Evolutionary conservation across 2,888 invertebrate species (phyloP).

Genomic region (Brenthis hecate): DNA sequence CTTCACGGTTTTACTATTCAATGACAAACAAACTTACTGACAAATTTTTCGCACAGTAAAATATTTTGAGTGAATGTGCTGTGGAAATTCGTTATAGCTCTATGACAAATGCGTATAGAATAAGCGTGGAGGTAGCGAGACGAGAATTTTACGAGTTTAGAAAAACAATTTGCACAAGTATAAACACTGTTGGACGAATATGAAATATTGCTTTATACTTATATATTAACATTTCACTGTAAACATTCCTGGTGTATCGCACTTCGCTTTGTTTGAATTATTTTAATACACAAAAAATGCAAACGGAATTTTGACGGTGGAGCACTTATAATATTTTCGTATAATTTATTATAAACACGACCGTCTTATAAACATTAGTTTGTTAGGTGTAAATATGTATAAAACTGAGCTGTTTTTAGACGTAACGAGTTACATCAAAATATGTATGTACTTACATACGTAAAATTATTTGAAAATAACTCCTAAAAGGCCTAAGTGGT

Average conservation of each 20-base stretch:
- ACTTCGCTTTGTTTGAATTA: neutral
- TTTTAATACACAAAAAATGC: neutral
- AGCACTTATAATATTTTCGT: constrained; percentile 15
- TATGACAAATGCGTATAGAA: constrained; percentile 1
- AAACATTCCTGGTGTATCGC: constrained; percentile 12
- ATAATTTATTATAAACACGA: constrained; percentile 26
- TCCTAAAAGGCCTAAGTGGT: neutral
- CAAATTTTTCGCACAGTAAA: too few species aligned
- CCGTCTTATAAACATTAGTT: neutral
- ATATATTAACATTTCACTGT: neutral
- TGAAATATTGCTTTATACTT: neutral
- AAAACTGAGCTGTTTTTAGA: neutral
- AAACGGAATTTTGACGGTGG: neutral
- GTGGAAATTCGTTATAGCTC: neutral
- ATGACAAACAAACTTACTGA: too few species aligned
- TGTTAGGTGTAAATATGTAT: neutral
- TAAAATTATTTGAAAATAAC: constrained; percentile 3
- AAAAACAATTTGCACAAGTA: neutral
- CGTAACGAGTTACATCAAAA: constrained; percentile 3
- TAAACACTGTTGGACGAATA: constrained; percentile 9
- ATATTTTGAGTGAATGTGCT: neutral
- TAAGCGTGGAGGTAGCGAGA: neutral
- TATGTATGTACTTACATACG: neutral
- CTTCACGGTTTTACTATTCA: too few species aligned
- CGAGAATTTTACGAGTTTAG: neutral